These are phyloP conservation scores for Macaria liturata DNA, from an alignment of 2,888 invertebrate genomes.

Conservation along the genomic window DNA sequence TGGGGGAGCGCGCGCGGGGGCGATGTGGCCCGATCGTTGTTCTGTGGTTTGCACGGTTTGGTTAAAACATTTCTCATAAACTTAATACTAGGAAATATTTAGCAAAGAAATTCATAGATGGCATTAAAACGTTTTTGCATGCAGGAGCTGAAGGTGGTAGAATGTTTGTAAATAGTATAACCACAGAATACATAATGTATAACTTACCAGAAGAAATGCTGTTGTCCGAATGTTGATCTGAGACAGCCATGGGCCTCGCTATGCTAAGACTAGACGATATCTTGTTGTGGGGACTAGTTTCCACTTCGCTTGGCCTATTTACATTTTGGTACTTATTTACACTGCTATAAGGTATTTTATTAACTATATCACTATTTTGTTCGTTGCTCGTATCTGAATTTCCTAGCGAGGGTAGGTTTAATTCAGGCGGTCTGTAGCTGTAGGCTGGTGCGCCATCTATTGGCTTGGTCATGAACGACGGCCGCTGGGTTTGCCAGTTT, in stretches of 20 bases:
- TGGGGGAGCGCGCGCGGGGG: too few species aligned
- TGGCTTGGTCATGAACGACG: conserved; percentile 79
- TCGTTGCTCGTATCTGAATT: conserved; percentile 78
- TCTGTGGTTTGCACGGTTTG: too few species aligned
- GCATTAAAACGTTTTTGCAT: too few species aligned
- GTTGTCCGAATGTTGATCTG: conserved; percentile 75
- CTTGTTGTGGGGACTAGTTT: conserved; percentile 82
- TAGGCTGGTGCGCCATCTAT: conserved; percentile 79
- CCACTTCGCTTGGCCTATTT: conserved; percentile 78
- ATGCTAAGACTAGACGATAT: conserved; percentile 83
- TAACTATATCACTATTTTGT: conserved; percentile 82
- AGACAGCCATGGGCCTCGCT: conserved; percentile 77
- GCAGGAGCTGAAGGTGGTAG: too few species aligned
- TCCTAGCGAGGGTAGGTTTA: conserved; percentile 73
- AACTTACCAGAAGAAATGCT: conserved; percentile 73
- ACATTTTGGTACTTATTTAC: conserved; percentile 83
- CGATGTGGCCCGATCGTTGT: too few species aligned
- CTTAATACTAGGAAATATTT: too few species aligned
- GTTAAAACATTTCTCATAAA: too few species aligned
- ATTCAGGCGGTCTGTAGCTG: conserved; percentile 74
- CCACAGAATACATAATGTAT: not conserved
- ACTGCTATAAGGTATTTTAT: conserved; percentile 81
- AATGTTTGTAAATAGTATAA: too few species aligned
- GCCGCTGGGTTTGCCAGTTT: conserved; percentile 70
- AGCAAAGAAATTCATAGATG: too few species aligned